phyloP scores from a whole-genome alignment of 2,797 vertebrate species.

The Typhlichthys subterraneus region DNA sequence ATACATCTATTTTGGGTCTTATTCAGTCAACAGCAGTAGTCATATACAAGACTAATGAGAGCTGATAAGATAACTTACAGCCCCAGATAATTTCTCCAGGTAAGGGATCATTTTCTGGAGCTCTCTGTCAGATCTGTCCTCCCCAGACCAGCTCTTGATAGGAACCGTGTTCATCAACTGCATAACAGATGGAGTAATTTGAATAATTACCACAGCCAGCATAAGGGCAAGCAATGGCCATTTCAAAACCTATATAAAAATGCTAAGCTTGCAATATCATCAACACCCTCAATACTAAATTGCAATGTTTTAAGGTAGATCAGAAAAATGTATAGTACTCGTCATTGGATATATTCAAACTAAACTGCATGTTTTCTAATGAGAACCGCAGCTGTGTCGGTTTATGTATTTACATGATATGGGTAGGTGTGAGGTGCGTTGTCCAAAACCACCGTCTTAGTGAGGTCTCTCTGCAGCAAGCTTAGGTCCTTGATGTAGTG shows the following conservation, averaged over 20 bases:
- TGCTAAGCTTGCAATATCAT: no score
- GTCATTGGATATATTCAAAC: no score
- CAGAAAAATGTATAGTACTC: no score
- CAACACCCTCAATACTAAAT: no score
- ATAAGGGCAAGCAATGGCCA: no score
- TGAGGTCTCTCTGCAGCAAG: constrained; percentile 78
- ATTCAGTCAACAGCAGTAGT: no score
- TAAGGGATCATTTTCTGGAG: constrained; percentile 76
- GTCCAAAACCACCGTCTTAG: constrained; percentile 84
- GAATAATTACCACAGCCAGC: not conserved
- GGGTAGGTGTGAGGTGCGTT: constrained; percentile 81
- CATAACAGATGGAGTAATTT: constrained; percentile 2
- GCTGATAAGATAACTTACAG: constrained; percentile 56
- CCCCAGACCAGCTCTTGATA: constrained; percentile 78
- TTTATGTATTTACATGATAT: constrained; percentile 70
- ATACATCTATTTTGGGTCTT: no score
- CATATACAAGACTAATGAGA: not conserved
- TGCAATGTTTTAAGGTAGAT: no score
- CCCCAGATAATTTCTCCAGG: constrained; percentile 74
- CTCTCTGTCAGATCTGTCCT: constrained; percentile 66
- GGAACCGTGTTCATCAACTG: constrained; percentile 82
- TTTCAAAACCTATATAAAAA: no score
- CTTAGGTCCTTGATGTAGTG: constrained; percentile 86
- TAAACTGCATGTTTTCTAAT: no score
- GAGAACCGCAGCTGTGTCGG: no score